A percentile compares a stretch with the other conserved stretches of the same genome.
Conservation (phyloP, 2,888 invertebrate genomes). For the Cyrtodaria siliqua region DNA sequence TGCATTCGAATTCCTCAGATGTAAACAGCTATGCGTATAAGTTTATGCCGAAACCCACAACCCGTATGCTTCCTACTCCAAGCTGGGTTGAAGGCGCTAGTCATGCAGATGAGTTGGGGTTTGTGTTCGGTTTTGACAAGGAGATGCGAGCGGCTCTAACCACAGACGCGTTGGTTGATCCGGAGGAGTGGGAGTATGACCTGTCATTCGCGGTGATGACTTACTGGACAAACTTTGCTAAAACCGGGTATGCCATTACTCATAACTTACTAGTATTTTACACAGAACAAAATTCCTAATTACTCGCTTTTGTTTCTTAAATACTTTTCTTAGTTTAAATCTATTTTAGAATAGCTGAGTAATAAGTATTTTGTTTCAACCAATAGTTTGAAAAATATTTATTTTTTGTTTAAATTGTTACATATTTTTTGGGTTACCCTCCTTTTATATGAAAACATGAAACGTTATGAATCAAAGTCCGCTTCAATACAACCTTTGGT, state of each 20-base stretch:
- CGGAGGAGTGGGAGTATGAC: slow-evolving; percentile 8
- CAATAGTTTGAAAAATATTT: too few species aligned
- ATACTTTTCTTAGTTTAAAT: too few species aligned
- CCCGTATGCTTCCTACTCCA: slow-evolving; percentile 1
- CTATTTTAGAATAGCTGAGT: too few species aligned
- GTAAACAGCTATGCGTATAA: slow-evolving; percentile 13
- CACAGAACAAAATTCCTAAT: too few species aligned
- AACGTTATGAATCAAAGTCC: too few species aligned
- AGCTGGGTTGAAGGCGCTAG: slow-evolving; percentile 13
- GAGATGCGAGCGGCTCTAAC: background rate
- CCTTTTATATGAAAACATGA: too few species aligned
- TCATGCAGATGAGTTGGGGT: slow-evolving; percentile 22
- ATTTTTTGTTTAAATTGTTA: too few species aligned
- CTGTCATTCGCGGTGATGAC: slow-evolving; percentile 10
- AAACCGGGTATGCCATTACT: slow-evolving; percentile 17
- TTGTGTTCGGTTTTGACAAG: slow-evolving; percentile 13
- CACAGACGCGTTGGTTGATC: background rate
- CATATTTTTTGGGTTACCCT: too few species aligned
- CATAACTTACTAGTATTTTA: too few species aligned
- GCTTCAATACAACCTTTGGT: too few species aligned
- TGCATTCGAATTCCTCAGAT: slow-evolving; percentile 12
- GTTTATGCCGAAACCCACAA: slow-evolving; percentile 15
- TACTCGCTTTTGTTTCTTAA: too few species aligned
- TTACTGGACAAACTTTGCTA: slow-evolving; percentile 28
- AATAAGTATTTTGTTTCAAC: too few species aligned